phyloP scores from a whole-genome alignment of 1,140 invertebrate species.

The Sipha flava region DNA sequence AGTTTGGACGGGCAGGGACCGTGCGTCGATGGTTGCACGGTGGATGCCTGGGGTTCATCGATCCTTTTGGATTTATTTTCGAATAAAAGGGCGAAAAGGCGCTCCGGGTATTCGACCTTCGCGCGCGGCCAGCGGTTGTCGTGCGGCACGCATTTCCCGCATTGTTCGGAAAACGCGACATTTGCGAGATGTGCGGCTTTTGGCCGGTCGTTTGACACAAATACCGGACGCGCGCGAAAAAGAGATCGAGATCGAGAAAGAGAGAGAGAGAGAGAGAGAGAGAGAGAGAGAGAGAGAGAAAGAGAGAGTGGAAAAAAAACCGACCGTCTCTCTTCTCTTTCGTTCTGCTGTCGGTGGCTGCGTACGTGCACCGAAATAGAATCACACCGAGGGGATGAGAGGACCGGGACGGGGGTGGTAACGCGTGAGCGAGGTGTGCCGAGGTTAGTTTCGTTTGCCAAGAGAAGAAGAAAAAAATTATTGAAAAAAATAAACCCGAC shows the following conservation, averaged over 20 bases:
- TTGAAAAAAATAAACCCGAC: neutral
- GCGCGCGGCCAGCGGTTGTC: constrained; percentile 14
- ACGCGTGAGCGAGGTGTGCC: neutral
- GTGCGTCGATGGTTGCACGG: too few relatives aligned
- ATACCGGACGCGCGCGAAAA: neutral
- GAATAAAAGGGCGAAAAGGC: constrained; percentile 20
- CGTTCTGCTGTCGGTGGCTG: too few relatives aligned
- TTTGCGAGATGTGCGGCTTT: neutral
- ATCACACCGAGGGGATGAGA: too few relatives aligned
- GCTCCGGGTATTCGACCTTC: constrained; percentile 22
- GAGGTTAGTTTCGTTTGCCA: constrained; percentile 30
- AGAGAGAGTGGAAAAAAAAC: neutral
- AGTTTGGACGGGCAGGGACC: too few relatives aligned
- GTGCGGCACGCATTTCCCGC: constrained; percentile 15
- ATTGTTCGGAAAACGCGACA: constrained; percentile 30
- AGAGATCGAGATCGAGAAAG: neutral
- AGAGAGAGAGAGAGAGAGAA: neutral
- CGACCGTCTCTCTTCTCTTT: neutral
- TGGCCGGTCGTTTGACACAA: constrained; percentile 28
- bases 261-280: neutral
- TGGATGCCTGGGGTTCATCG: constrained; percentile 16
- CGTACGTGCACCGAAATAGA: constrained; percentile 23
- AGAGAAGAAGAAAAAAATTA: neutral
- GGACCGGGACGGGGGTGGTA: too few relatives aligned
- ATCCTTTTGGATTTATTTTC: constrained; percentile 28